Evolutionary conservation across 1,140 invertebrate species (phyloP).

Genomic region (Drosophila dunni): DNA sequence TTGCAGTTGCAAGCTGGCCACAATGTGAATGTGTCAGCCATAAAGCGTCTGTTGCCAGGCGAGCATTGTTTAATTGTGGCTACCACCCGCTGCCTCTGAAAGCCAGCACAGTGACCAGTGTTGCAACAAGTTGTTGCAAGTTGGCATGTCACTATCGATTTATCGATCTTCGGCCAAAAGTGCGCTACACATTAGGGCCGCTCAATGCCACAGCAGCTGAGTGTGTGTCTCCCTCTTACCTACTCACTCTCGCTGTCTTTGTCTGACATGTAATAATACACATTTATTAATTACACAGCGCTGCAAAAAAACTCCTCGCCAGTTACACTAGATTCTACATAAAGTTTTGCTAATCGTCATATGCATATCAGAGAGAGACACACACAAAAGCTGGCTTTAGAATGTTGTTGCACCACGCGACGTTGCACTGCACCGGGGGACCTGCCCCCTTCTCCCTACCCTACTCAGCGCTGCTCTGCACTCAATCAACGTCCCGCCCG

Average conservation of each 20-base stretch:
- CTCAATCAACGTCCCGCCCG: slow-evolving; percentile 44
- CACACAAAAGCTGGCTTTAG: slow-evolving; percentile 59
- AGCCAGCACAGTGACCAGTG: slow-evolving; percentile 15
- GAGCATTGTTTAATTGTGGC: slow-evolving; percentile 52
- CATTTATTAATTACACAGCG: slow-evolving; percentile 79
- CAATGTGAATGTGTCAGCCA: slow-evolving; percentile 76
- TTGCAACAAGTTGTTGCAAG: slow-evolving; percentile 22
- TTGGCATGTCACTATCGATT: slow-evolving; percentile 45
- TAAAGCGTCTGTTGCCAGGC: slow-evolving; percentile 41
- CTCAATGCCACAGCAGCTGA: slow-evolving; percentile 66
- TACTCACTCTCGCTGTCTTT: background rate
- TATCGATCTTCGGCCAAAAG: slow-evolving; percentile 61
- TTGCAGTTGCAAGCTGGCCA: slow-evolving; percentile 19
- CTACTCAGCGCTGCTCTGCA: background rate
- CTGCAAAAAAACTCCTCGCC: slow-evolving; percentile 46
- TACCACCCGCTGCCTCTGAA: slow-evolving; percentile 33
- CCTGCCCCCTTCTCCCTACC: slow-evolving; percentile 14
- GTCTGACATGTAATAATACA: slow-evolving; percentile 65
- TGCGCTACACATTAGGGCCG: slow-evolving; percentile 68
- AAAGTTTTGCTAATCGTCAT: slow-evolving; percentile 38
- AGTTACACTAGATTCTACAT: slow-evolving; percentile 30
- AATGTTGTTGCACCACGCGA: slow-evolving; percentile 71
- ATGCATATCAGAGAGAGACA: slow-evolving; percentile 30
- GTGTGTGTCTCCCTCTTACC: background rate
- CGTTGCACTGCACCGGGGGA: slow-evolving; percentile 36